Percentiles rank a stretch among this genome's conserved stretches.
Conservation (phyloP, 2,888 invertebrate species). For the Phasia obesa region DNA sequence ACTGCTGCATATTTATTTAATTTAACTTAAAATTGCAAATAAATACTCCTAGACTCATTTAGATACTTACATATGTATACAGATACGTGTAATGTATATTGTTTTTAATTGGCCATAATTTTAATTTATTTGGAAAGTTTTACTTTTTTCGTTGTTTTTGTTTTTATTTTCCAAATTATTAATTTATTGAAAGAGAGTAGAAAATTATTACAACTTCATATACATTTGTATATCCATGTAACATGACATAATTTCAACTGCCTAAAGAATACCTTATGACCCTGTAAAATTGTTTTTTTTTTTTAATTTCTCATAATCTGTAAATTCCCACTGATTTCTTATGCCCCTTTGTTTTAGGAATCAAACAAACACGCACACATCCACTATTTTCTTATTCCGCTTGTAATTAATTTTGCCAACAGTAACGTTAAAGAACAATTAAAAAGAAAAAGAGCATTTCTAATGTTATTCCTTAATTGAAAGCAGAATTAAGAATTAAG, state of each 20-base stretch:
- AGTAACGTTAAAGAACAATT: background rate
- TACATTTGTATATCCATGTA: constrained; percentile 14
- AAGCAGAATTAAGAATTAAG: constrained; percentile 1
- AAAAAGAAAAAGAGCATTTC: background rate
- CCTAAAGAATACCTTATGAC: constrained; percentile 27
- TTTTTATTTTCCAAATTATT: constrained; percentile 15
- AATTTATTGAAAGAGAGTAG: background rate
- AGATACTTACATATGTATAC: background rate
- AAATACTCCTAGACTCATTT: constrained; percentile 9
- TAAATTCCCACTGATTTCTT: background rate
- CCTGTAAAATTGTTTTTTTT: constrained; percentile 30
- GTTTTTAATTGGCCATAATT: constrained; percentile 59
- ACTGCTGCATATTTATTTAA: constrained; percentile 46
- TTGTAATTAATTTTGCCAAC: constrained; percentile 25
- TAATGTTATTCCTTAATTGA: constrained; percentile 12
- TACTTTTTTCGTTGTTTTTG: constrained; percentile 53
- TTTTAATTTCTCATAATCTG: constrained; percentile 12
- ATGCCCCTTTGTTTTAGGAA: background rate
- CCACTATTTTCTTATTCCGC: no score
- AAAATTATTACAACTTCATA: background rate
- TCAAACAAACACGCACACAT: background rate
- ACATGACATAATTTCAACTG: constrained; percentile 44
- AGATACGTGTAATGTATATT: constrained; percentile 5
- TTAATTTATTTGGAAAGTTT: constrained; percentile 69
- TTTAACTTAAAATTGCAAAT: constrained; percentile 17